Percentiles rank a stretch among this genome's conserved stretches.
Conservation (phyloP, 2,113 vertebrate species). For the Perognathus longimembris region DNA sequence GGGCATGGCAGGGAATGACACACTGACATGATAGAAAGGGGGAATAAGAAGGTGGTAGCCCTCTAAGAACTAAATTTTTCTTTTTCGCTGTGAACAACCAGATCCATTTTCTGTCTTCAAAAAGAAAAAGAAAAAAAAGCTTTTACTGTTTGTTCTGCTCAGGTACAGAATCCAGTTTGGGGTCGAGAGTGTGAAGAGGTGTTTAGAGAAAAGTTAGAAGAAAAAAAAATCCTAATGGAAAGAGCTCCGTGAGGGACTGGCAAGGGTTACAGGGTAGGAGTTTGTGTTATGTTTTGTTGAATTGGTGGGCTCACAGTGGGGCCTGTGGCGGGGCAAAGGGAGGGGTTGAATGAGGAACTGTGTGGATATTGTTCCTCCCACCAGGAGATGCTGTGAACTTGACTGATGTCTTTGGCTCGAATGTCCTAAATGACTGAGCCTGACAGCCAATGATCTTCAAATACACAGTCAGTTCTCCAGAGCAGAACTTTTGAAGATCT, state of each 20-base stretch:
- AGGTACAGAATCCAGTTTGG: not conserved
- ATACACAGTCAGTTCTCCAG: not conserved
- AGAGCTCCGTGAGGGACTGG: not conserved
- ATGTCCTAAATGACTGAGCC: not conserved
- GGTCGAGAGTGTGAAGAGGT: not conserved
- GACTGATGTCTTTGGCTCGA: not conserved
- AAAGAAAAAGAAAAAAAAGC: not conserved
- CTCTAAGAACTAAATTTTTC: not conserved
- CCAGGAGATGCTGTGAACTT: not conserved
- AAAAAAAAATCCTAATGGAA: not conserved
- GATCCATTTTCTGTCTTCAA: not conserved
- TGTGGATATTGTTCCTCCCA: not conserved
- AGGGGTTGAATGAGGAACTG: not conserved
- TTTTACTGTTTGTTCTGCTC: not conserved
- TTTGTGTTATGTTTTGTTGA: not conserved
- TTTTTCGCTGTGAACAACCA: conserved; percentile 17
- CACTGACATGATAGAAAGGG: not conserved
- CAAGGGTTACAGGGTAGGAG: not conserved
- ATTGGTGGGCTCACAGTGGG: not conserved
- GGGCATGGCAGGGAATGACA: not conserved
- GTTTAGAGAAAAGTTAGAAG: not conserved
- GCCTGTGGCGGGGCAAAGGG: too few relatives aligned
- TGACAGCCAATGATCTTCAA: not conserved
- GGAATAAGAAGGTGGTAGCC: not conserved
- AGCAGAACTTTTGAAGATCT: not conserved